These are phyloP conservation scores for Lampris megalopsis DNA, from an alignment of 2,113 vertebrate species.

Conservation along the genomic window DNA sequence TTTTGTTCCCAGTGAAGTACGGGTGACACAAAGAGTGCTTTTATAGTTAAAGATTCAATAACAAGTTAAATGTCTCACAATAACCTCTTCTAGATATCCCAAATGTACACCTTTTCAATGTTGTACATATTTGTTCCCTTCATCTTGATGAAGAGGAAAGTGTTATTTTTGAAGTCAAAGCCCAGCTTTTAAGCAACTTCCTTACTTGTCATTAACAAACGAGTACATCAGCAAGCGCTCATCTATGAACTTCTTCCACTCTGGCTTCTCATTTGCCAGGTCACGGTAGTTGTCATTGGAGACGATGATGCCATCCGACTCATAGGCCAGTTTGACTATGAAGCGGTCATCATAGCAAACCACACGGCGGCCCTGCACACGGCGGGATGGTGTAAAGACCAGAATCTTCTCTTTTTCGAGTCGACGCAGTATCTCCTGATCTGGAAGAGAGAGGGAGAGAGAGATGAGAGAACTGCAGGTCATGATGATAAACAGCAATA, in stretches of 20 bases:
- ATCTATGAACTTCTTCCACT: conserved; percentile 99
- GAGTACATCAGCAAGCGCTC: conserved; percentile 98
- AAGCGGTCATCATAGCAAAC: conserved; percentile 98
- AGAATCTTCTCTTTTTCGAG: conserved; percentile 97
- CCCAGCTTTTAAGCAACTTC: neutral
- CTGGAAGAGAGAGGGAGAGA: conserved; percentile 69
- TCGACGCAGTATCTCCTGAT: conserved; percentile 93
- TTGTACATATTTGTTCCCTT: too few species aligned
- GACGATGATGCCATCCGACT: conserved; percentile 96
- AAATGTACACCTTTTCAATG: too few species aligned
- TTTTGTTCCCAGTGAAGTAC: too few species aligned
- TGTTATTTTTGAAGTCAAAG: too few species aligned
- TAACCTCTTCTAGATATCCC: too few species aligned
- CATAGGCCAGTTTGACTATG: conserved; percentile 95
- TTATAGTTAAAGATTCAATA: too few species aligned
- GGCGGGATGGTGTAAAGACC: conserved; percentile 95
- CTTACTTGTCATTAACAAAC: conserved; percentile 99
- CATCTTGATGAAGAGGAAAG: too few species aligned
- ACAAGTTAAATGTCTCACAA: too few species aligned
- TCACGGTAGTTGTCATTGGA: conserved; percentile 99
- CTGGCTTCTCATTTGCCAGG: conserved; percentile 95
- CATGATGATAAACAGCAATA: too few species aligned
- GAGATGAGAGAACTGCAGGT: too few species aligned
- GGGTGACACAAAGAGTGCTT: too few species aligned
- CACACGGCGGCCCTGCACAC: conserved; percentile 95